Percentiles rank a stretch among this genome's conserved stretches.
Evolutionary conservation across 1,140 invertebrate species (phyloP).

Genomic region (Zophobas morio): DNA sequence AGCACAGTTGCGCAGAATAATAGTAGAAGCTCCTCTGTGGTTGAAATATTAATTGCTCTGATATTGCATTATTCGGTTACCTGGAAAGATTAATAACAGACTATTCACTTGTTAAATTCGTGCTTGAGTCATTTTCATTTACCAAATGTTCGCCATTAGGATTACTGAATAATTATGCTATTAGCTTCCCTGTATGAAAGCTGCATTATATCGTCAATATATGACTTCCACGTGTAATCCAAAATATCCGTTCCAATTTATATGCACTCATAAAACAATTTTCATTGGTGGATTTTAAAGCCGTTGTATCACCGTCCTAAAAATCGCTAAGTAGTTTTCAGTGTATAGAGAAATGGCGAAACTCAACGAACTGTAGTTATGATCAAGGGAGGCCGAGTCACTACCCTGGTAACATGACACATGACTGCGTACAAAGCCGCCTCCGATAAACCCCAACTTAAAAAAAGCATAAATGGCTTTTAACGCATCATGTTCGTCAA

Average conservation of each 20-base stretch:
- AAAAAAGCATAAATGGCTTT: slow-evolving; percentile 34
- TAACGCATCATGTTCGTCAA: slow-evolving; percentile 16
- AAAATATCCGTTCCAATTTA: neutral
- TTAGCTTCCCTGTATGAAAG: no score
- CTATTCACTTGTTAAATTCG: neutral
- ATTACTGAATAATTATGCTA: no score
- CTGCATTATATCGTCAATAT: no score
- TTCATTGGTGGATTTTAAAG: neutral
- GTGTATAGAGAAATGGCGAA: slow-evolving; percentile 21
- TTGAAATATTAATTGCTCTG: slow-evolving; percentile 35
- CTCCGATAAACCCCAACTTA: slow-evolving; percentile 17
- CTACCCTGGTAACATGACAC: slow-evolving; percentile 9
- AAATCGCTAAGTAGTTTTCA: slow-evolving; percentile 31
- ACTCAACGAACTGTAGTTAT: neutral
- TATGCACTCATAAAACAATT: neutral
- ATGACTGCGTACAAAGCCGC: slow-evolving; percentile 13
- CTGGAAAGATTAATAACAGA: slow-evolving; percentile 32
- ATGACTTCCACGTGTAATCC: no score
- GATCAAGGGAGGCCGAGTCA: slow-evolving; percentile 24
- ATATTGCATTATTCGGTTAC: slow-evolving; percentile 31
- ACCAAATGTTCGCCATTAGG: no score
- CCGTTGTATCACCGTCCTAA: neutral
- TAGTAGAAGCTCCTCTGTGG: slow-evolving; percentile 31
- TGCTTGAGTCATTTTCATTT: no score
- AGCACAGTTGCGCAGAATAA: slow-evolving; percentile 34